A percentile compares a stretch with the other conserved stretches of the same genome.
These are phyloP conservation scores for Scatophagus argus DNA, from an alignment of 2,113 vertebrate species.

Conservation along the genomic window DNA sequence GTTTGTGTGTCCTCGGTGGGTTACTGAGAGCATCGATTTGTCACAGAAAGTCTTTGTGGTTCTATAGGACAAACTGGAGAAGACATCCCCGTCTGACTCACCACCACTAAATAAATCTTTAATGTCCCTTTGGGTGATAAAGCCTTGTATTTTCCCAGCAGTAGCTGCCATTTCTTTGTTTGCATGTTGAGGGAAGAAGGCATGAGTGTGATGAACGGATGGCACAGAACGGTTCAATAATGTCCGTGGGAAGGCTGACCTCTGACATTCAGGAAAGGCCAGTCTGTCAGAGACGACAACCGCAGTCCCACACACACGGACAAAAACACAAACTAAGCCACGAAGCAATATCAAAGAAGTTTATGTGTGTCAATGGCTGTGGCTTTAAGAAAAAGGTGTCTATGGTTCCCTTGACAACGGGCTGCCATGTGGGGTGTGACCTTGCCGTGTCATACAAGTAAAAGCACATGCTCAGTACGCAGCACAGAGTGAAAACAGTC, in stretches of 20 bases:
- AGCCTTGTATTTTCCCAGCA: conserved; percentile 24
- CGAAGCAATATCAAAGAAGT: neutral
- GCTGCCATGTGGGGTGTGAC: conserved; percentile 51
- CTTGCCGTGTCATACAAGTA: conserved; percentile 51
- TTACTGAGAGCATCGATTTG: neutral
- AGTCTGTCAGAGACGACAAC: conserved; percentile 15
- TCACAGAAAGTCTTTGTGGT: conserved; percentile 11
- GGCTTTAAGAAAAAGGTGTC: conserved; percentile 53
- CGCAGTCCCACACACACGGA: neutral
- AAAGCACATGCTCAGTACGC: conserved; percentile 26
- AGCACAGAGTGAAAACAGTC: neutral
- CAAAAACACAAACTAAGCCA: neutral
- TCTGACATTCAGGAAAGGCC: conserved; percentile 55
- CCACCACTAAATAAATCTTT: conserved; percentile 29
- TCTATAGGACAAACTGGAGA: conserved; percentile 18
- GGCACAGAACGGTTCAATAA: conserved; percentile 46
- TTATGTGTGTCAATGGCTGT: neutral
- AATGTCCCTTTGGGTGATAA: conserved; percentile 25
- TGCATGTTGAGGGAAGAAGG: conserved; percentile 17
- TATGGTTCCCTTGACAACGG: conserved; percentile 68
- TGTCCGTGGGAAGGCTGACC: conserved; percentile 61
- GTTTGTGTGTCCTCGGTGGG: neutral
- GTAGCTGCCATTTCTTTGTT: conserved; percentile 27
- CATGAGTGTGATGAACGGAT: conserved; percentile 37
- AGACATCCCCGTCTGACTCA: conserved; percentile 15